These are phyloP conservation scores for Zaprionus ghesquierei DNA, from an alignment of 1,140 invertebrate genomes.

Conservation along the genomic window DNA sequence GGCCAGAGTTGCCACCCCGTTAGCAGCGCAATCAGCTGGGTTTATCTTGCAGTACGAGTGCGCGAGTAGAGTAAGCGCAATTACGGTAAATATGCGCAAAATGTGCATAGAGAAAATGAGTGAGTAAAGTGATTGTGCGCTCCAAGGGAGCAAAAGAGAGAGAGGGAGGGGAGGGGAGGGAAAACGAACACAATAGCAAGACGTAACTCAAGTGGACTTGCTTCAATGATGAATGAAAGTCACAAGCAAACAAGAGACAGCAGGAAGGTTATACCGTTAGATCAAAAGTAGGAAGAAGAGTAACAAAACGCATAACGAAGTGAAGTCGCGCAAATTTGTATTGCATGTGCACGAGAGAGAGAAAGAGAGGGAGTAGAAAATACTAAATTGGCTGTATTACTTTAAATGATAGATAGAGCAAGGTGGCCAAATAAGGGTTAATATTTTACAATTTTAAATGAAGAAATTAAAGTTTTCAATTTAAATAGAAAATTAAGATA, in stretches of 20 bases:
- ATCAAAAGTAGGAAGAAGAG: not conserved
- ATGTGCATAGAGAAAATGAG: not conserved
- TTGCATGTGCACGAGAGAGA: not conserved
- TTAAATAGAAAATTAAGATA: too few relatives aligned
- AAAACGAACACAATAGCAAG: not conserved
- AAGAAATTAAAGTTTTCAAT: too few relatives aligned
- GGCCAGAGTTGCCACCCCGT: slow-evolving; percentile 36
- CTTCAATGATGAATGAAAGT: slow-evolving; percentile 26
- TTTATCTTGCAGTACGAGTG: not conserved
- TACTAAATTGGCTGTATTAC: not conserved
- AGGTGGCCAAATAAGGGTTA: not conserved
- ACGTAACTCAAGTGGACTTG: not conserved
- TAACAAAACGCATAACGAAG: not conserved
- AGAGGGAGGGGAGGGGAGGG: not conserved
- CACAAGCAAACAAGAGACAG: not conserved
- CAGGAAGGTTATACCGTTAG: not conserved
- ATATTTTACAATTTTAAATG: not conserved
- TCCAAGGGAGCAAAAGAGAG: too few relatives aligned
- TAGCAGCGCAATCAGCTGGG: slow-evolving; percentile 11
- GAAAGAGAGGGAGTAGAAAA: not conserved
- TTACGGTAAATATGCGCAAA: slow-evolving; percentile 2
- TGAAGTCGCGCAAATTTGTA: not conserved
- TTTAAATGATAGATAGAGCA: not conserved
- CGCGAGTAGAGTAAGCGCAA: not conserved
- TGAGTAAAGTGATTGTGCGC: not conserved